A percentile compares a stretch with the other conserved stretches of the same genome.
Conservation (phyloP, 2,888 invertebrate genomes). For the Volucella inanis region DNA sequence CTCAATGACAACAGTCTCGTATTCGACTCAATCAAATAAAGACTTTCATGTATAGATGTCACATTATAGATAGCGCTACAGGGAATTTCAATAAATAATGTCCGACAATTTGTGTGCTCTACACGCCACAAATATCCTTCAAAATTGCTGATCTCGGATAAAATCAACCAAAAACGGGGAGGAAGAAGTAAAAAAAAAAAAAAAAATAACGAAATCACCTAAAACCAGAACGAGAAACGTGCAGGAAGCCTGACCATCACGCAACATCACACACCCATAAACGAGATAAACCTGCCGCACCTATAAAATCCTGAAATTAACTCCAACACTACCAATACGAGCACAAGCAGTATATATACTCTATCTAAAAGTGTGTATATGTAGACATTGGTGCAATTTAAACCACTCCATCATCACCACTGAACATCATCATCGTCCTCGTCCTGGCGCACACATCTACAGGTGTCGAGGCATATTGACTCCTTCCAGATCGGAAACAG, state of each 20-base stretch:
- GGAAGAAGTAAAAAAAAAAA: background rate
- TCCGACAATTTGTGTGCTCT: slow-evolving; percentile 43
- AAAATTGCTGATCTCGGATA: slow-evolving; percentile 53
- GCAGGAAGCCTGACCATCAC: slow-evolving; percentile 44
- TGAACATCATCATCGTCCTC: background rate
- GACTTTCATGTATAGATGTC: slow-evolving; percentile 25
- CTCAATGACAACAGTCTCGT: background rate
- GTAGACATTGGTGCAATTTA: slow-evolving; percentile 51
- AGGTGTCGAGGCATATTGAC: slow-evolving; percentile 40
- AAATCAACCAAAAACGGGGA: background rate
- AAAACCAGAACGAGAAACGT: background rate
- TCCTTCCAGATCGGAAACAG: background rate
- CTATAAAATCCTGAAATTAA: slow-evolving; percentile 61
- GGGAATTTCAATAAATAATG: slow-evolving; percentile 41
- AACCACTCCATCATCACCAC: slow-evolving; percentile 23
- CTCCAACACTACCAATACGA: slow-evolving; percentile 12
- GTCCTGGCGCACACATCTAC: slow-evolving; percentile 33
- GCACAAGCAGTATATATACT: slow-evolving; percentile 19
- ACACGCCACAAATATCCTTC: slow-evolving; percentile 42
- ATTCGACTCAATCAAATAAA: slow-evolving; percentile 24
- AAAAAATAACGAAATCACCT: background rate
- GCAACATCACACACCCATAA: slow-evolving; percentile 36
- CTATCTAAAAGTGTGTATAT: slow-evolving; percentile 35
- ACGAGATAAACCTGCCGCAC: slow-evolving; percentile 53
- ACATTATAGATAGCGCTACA: slow-evolving; percentile 17